Evolutionary conservation across 2,113 vertebrate species (phyloP), one percentile per base, ranked within the genome.

Genomic region (Pachyramphus minor): DNA sequence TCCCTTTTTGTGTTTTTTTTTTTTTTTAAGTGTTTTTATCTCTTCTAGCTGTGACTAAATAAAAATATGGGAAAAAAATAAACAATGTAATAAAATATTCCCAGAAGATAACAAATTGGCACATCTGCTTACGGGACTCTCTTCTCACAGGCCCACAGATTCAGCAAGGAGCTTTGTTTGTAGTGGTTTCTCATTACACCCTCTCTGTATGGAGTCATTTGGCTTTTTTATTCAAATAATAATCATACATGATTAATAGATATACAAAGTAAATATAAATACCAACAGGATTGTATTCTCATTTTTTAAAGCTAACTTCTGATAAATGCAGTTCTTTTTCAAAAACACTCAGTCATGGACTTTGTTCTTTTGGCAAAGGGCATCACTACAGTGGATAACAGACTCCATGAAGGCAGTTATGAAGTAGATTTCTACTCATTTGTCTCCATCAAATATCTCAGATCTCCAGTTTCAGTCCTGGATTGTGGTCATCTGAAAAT

Each of bases 281-380:
- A 27, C 3, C 5, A 37, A 50, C 4, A 41, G 2, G 3, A 45
- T 3, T 27, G 0, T 8, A 21, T 79, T 66, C 5, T 79, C 2
- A 8, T 59, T 68, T 78, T 71, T 63, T 53, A 37, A 76, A 58
- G 7, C 35, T 19, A 71, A 35, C 2, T 79, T 88, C 50, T 83
- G 6, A 52, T 56, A 88, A 60, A 80, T 56, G 5, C 16, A 89
- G 9, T 5, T 55, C 13, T 78, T 82, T 72, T 85, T 56, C 53
- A 80, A 55, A 56, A 8, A 21, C 13, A 21, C 6, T 45, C 17
- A 47, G 13, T 60, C 22, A 18, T 13, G 14, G 24, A 62, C 27
- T 90, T 77, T 33, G 4, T 3, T 92, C 25, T 22, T 42, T 73
- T 74, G 30, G 12, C 33, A 93, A 84, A 78, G 55, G 6, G 6